phyloP scores from a whole-genome alignment of 2,797 vertebrate genomes.

The Coluber constrictor region DNA sequence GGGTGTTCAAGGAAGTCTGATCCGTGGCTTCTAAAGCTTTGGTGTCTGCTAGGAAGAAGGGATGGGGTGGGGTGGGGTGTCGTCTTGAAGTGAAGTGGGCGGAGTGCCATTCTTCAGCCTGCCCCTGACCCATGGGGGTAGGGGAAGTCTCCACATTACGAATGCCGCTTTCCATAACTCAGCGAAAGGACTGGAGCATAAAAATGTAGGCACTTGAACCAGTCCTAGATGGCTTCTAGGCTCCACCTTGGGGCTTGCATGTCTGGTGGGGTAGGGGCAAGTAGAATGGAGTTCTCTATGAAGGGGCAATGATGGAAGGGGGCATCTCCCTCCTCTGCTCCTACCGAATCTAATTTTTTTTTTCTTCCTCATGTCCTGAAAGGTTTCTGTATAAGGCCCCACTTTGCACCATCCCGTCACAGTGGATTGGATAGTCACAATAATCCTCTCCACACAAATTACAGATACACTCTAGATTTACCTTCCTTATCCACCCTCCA shows the following conservation, averaged over 20 bases:
- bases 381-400: not conserved
- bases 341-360: not conserved
- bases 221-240: conserved; percentile 18
- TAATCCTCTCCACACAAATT: not conserved
- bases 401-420: not conserved
- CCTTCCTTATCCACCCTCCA: conserved; percentile 10
- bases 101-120: not conserved
- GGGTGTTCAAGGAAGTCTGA: too few species aligned
- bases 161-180: not conserved
- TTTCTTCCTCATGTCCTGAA: not conserved
- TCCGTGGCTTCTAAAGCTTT: conserved; percentile 3
- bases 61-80: too few species aligned
- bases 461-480: not conserved
- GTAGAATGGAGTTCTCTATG: not conserved
- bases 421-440: not conserved
- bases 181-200: conserved; percentile 11
- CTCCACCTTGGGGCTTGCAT: conserved; percentile 10
- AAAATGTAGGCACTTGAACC: conserved; percentile 41
- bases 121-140: not conserved
- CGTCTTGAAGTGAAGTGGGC: not conserved
- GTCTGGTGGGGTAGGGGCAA: conserved; percentile 7
- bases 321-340: conserved; percentile 38
- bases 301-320: not conserved
- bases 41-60: conserved; percentile 3
- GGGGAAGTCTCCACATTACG: not conserved